A percentile compares a stretch with the other conserved stretches of the same genome.
Conservation (phyloP, 2,888 invertebrate species). For the Eupeodes luniger region DNA sequence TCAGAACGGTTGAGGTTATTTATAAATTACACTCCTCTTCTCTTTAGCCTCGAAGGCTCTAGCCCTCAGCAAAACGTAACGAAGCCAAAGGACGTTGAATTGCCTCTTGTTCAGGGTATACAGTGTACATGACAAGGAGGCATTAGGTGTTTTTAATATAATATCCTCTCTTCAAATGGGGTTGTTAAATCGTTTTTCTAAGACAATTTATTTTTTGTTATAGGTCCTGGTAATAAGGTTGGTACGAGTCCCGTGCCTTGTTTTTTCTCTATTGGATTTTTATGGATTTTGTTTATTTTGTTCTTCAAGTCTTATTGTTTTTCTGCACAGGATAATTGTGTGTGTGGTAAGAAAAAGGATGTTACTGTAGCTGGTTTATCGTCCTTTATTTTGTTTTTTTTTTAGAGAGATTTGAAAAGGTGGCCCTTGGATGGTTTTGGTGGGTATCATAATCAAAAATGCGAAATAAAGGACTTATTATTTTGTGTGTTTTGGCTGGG, state of each 20-base stretch:
- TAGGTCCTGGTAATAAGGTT: too few relatives aligned
- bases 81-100: slow-evolving; percentile 58
- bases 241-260: too few relatives aligned
- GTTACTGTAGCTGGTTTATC: slow-evolving; percentile 57
- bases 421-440: slow-evolving; percentile 31
- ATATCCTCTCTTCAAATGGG: slow-evolving; percentile 63
- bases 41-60: not conserved
- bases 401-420: slow-evolving; percentile 30
- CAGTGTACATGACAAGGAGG: slow-evolving; percentile 65
- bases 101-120: slow-evolving; percentile 38
- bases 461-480: slow-evolving; percentile 35
- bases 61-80: not conserved
- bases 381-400: slow-evolving; percentile 27
- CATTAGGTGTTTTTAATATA: slow-evolving; percentile 75
- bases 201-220: slow-evolving; percentile 66
- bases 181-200: slow-evolving; percentile 73
- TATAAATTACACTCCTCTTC: slow-evolving; percentile 56
- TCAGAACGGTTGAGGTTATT: slow-evolving; percentile 52
- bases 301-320: not conserved
- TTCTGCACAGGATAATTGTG: slow-evolving; percentile 6
- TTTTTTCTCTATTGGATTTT: slow-evolving; percentile 47
- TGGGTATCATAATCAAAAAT: slow-evolving; percentile 13
- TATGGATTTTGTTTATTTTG: slow-evolving; percentile 6
- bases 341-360: slow-evolving; percentile 49
- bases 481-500: not conserved